A percentile compares a stretch with the other conserved stretches of the same genome.
phyloP scores from a whole-genome alignment of 2,797 vertebrate species.

The Hemitrygon akajei region DNA sequence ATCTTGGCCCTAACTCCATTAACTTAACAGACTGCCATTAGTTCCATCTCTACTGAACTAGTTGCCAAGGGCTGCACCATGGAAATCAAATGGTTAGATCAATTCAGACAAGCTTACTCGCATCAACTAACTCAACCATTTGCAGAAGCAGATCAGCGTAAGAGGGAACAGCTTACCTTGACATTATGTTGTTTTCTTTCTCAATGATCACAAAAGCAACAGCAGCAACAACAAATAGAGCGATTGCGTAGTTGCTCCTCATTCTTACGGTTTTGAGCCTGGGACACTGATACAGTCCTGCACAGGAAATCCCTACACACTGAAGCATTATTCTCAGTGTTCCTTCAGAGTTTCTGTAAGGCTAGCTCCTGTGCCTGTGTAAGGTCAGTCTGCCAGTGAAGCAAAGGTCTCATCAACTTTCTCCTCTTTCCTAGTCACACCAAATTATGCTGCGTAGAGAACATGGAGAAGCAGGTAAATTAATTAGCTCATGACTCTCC shows the following conservation, averaged over 20 bases:
- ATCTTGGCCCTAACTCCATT: too few relatives aligned
- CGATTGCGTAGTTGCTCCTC: slow-evolving; percentile 85
- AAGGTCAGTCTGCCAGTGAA: not conserved
- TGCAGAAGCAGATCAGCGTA: too few relatives aligned
- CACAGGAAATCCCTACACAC: not conserved
- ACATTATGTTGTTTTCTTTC: slow-evolving; percentile 96
- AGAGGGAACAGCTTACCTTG: slow-evolving; percentile 81
- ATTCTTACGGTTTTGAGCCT: slow-evolving; percentile 56
- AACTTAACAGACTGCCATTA: too few relatives aligned
- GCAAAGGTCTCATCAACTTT: not conserved
- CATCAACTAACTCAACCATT: not conserved
- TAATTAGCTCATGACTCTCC: not conserved
- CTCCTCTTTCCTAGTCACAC: not conserved
- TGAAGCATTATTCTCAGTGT: not conserved
- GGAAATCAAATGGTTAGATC: too few relatives aligned
- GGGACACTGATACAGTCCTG: not conserved
- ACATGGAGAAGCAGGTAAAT: not conserved
- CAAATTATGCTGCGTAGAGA: not conserved
- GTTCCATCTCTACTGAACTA: too few relatives aligned
- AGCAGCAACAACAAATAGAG: slow-evolving; percentile 77
- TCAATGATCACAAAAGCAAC: slow-evolving; percentile 88
- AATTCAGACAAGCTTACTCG: too few relatives aligned
- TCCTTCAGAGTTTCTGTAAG: not conserved
- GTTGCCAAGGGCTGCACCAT: too few relatives aligned
- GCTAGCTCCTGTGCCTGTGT: not conserved